Evolutionary conservation across 2,113 vertebrate genomes (phyloP).

Genomic region (Suricata suricatta): DNA sequence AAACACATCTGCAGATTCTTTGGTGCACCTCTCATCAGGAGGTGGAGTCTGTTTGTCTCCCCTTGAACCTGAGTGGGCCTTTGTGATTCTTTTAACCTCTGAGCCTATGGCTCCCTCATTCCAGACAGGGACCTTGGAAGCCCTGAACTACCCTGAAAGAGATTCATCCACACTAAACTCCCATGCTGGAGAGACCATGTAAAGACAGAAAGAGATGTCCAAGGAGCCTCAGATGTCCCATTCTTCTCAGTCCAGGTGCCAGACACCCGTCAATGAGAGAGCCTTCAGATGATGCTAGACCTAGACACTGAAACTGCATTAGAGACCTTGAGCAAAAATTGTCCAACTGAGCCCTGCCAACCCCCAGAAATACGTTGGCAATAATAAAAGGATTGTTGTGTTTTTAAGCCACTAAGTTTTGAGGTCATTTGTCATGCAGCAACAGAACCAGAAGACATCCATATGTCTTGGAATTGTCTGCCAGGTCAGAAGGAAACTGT

Average conservation of each 20-base stretch:
- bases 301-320: neutral
- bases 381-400: neutral
- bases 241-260: neutral
- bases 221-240: neutral
- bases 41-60: neutral
- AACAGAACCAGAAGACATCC: neutral
- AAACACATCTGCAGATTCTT: neutral
- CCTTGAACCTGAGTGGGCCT: neutral
- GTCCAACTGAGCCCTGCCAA: neutral
- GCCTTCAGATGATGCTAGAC: neutral
- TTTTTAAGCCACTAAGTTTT: neutral
- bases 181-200: neutral
- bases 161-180: neutral
- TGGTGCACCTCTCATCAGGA: conserved; percentile 20
- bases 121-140: neutral
- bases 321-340: neutral
- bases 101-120: neutral
- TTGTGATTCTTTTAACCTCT: neutral
- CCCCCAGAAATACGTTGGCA: neutral
- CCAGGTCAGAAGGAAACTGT: neutral
- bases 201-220: neutral
- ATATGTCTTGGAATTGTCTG: neutral
- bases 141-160: neutral
- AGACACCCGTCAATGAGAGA: neutral
- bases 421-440: neutral